phyloP scores from a whole-genome alignment of 2,797 vertebrate species.

The Xenopus petersii region DNA sequence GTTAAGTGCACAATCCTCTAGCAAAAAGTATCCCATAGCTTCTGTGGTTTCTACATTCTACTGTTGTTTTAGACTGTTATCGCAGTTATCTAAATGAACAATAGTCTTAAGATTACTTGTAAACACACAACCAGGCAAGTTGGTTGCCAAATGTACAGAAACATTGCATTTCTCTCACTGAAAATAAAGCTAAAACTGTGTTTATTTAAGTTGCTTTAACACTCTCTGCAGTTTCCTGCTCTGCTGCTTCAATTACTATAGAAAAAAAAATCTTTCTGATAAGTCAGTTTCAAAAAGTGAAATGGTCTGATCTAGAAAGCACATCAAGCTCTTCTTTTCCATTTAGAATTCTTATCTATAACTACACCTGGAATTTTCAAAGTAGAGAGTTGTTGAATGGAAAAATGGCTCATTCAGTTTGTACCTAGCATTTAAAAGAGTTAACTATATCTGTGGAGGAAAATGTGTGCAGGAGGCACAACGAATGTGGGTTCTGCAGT shows the following conservation, averaged over 20 bases:
- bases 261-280: slow-evolving; percentile 52
- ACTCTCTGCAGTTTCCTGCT: slow-evolving; percentile 6
- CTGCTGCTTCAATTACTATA: slow-evolving; percentile 25
- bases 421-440: slow-evolving; percentile 47
- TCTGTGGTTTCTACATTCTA: too few species aligned
- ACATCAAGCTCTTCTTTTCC: slow-evolving; percentile 61
- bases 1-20: too few species aligned
- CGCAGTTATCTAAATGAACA: too few species aligned
- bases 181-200: background rate
- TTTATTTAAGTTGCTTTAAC: slow-evolving; percentile 12
- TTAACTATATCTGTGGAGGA: slow-evolving; percentile 39
- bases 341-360: slow-evolving; percentile 67
- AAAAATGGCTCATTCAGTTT: slow-evolving; percentile 53
- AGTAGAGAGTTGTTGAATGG: slow-evolving; percentile 60
- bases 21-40: too few species aligned
- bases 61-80: background rate
- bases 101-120: too few species aligned
- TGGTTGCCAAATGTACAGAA: background rate
- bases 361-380: slow-evolving; percentile 64
- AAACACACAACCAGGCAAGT: too few species aligned
- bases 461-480: slow-evolving; percentile 24
- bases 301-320: slow-evolving; percentile 55
- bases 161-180: background rate
- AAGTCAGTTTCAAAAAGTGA: slow-evolving; percentile 56
- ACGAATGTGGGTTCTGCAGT: slow-evolving; percentile 22